These are phyloP conservation scores for Poliocrania exsul DNA, from an alignment of 2,797 vertebrate genomes.

Conservation along the genomic window DNA sequence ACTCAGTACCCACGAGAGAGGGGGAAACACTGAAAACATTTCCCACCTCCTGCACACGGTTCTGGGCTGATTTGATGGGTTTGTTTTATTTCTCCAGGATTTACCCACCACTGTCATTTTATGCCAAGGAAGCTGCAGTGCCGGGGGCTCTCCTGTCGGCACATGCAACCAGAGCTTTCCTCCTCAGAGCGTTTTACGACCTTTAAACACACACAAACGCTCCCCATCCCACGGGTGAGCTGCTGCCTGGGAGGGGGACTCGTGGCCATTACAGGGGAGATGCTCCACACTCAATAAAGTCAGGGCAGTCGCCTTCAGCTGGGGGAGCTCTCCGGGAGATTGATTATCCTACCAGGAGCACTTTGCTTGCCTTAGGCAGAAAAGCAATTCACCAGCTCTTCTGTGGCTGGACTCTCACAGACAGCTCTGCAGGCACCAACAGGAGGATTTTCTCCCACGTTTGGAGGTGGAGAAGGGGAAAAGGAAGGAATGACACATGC, in stretches of 20 bases:
- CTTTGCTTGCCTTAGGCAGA: background rate
- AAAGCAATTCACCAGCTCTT: background rate
- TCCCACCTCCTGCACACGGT: background rate
- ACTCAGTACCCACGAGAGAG: background rate
- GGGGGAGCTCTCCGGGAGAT: background rate
- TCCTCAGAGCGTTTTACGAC: background rate
- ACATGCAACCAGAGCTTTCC: background rate
- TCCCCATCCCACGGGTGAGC: background rate
- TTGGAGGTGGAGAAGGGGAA: background rate
- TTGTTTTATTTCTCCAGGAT: background rate
- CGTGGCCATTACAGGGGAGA: background rate
- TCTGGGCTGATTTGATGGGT: background rate
- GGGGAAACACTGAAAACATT: background rate
- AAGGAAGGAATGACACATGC: rapidly evolving
- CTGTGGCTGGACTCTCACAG: background rate
- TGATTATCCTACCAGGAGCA: background rate
- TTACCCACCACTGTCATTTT: background rate
- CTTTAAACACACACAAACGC: background rate
- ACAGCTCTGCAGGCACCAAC: background rate
- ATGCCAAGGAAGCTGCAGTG: background rate
- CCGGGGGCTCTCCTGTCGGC: background rate
- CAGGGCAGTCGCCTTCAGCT: background rate
- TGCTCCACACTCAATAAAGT: conserved; percentile 22
- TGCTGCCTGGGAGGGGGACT: background rate
- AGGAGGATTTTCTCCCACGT: background rate